These are phyloP conservation scores for Myripristis jacobus DNA, from an alignment of 2,797 vertebrate species.

Conservation along the genomic window DNA sequence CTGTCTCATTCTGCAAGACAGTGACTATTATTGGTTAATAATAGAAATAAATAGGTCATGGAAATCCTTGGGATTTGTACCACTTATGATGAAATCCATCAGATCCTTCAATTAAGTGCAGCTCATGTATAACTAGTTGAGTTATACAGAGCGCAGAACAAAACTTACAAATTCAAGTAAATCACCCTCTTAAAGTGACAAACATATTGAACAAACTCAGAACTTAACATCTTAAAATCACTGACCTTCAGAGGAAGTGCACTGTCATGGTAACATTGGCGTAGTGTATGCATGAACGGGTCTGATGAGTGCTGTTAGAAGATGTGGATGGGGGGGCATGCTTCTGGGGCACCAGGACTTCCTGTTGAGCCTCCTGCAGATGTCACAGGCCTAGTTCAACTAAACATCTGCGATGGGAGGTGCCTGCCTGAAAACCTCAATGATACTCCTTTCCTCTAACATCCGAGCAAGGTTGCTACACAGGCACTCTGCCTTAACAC, in stretches of 20 bases:
- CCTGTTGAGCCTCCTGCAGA: constrained; percentile 56
- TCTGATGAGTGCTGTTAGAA: constrained; percentile 32
- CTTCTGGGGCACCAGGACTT: constrained; percentile 44
- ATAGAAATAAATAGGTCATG: neutral
- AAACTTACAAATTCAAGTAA: no score
- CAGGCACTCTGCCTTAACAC: no score
- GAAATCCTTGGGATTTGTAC: neutral
- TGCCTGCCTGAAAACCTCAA: neutral
- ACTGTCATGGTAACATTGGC: no score
- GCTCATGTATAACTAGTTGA: no score
- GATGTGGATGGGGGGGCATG: constrained; percentile 38
- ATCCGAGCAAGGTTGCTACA: neutral
- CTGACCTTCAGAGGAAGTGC: no score
- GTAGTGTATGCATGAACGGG: neutral
- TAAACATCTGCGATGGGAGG: constrained; percentile 59
- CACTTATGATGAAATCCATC: neutral
- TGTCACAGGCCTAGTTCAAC: constrained; percentile 56
- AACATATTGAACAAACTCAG: no score
- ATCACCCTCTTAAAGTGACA: no score
- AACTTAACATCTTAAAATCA: no score
- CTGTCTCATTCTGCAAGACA: constrained; percentile 1
- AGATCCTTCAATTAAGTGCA: no score
- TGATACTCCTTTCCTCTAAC: constrained; percentile 8
- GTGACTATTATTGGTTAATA: constrained; percentile 13
- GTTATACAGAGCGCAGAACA: no score